Conservation (phyloP, 1,140 invertebrate genomes). For the Leptopilina clavipes region DNA sequence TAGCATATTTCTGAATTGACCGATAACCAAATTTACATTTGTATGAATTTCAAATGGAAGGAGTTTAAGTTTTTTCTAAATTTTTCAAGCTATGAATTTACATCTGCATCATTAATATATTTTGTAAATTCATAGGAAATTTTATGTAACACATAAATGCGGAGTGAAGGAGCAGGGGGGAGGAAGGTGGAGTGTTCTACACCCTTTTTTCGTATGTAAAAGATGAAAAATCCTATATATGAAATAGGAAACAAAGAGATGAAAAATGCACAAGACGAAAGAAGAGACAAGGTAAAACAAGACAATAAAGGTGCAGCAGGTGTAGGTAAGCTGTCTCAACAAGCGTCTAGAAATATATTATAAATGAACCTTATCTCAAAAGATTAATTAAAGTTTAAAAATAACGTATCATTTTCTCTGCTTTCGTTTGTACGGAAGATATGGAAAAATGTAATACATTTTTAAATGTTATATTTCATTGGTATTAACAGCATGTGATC, state of each 20-base stretch:
- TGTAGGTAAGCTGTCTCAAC: background rate
- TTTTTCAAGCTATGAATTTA: background rate
- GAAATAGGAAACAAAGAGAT: background rate
- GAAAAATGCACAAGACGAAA: background rate
- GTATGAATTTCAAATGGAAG: background rate
- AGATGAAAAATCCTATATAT: background rate
- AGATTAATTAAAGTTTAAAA: background rate
- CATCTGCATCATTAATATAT: background rate
- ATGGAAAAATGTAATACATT: background rate
- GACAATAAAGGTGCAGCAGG: background rate
- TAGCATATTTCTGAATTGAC: background rate
- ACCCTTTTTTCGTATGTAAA: background rate
- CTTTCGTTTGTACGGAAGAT: background rate
- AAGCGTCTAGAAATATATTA: background rate
- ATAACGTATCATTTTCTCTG: background rate
- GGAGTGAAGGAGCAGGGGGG: background rate
- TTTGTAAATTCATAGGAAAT: background rate
- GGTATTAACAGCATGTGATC: too few species aligned
- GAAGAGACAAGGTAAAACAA: constrained; percentile 5
- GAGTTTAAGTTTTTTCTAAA: background rate
- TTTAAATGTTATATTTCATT: too few species aligned
- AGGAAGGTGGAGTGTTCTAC: background rate
- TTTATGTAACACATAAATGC: too few species aligned
- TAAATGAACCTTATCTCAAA: constrained; percentile 3
- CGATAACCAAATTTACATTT: background rate